These are phyloP conservation scores for Apodemia duryi DNA, from an alignment of 2,888 invertebrate genomes.

Conservation along the genomic window DNA sequence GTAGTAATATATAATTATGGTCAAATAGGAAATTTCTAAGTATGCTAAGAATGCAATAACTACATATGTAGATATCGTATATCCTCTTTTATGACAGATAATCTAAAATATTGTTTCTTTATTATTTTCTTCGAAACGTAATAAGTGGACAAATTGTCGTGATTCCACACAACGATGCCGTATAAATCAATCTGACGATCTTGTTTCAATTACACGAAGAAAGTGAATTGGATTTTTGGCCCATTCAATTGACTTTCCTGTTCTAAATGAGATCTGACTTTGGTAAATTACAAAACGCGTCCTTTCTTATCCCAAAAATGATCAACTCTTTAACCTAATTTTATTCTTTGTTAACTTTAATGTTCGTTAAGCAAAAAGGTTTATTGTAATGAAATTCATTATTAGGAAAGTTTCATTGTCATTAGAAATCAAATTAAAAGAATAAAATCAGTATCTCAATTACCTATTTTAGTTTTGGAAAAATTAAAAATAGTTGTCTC, in stretches of 20 bases:
- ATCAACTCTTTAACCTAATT: constrained; percentile 16
- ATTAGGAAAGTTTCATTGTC: not conserved
- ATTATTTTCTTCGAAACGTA: not conserved
- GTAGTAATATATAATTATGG: too few species aligned
- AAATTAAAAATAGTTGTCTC: too few species aligned
- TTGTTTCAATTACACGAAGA: constrained; percentile 19
- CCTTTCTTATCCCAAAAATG: constrained; percentile 10
- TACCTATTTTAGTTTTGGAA: too few species aligned
- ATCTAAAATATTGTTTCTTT: too few species aligned
- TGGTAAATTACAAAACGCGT: constrained; percentile 21
- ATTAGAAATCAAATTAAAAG: too few species aligned
- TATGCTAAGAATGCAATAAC: too few species aligned
- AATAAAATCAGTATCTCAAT: too few species aligned
- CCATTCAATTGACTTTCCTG: constrained; percentile 21
- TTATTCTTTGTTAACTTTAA: constrained; percentile 6
- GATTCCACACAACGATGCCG: not conserved
- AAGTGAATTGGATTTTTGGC: constrained; percentile 18
- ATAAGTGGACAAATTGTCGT: constrained; percentile 6
- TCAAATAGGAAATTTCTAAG: too few species aligned
- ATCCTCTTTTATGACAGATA: too few species aligned
- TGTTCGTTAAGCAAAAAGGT: not conserved
- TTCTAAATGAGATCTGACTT: constrained; percentile 24
- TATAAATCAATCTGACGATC: constrained; percentile 1
- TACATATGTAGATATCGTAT: too few species aligned
- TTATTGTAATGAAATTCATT: not conserved